Evolutionary conservation across 2,888 invertebrate genomes (phyloP), one percentile per base, ranked within the genome.

Genomic region (Merodon equestris): DNA sequence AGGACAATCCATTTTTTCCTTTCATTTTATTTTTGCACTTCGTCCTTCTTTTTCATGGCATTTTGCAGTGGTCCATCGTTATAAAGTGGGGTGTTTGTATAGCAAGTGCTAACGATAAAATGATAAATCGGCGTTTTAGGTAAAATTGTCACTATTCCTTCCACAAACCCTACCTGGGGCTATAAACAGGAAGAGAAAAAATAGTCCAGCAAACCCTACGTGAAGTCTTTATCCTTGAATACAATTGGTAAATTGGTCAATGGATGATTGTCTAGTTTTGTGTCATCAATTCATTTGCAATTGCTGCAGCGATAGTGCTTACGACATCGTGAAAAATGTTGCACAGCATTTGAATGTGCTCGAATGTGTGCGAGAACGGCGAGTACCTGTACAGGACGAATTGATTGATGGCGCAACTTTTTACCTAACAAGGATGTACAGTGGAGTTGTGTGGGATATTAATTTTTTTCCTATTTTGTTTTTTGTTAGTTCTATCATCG

Each of bases 231-330:
- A 68, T 53, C 60, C 68, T 68, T 70, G 70, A 70, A 68, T 60
- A 68, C 58, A 45, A 58, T 58, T 71, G 48, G 63, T 40, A 71
- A 71, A 71, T 71, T 71, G 70, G 70, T 71, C 61, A 68, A 57
- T 56, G 56, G 61, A 63, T 75, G 57, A 63, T 75, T 75, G 75
- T 75, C 64, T 61, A 64, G 76, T 64, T 76, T 27, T 54, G 64
- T 73, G 76, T 72, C 71, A 77, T 81, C 72, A 81, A 77, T 76
- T 64, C 63, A 68, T 79, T 79, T 79, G 68, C 63, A 63, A 71
- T 7, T 27, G 27, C 27, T 27, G 27, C 27, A 27, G 7, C 27
- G 27, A 27, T 27, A 27, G 27, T 27, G 27, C 27, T 27, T 27
- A 27, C 27, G 27, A 27, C 27, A 27, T 27, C 27, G 7, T 27